A percentile compares a stretch with the other conserved stretches of the same genome.
Conservation (phyloP, 1,140 invertebrate species). For the Hypsibius dujardini region DNA sequence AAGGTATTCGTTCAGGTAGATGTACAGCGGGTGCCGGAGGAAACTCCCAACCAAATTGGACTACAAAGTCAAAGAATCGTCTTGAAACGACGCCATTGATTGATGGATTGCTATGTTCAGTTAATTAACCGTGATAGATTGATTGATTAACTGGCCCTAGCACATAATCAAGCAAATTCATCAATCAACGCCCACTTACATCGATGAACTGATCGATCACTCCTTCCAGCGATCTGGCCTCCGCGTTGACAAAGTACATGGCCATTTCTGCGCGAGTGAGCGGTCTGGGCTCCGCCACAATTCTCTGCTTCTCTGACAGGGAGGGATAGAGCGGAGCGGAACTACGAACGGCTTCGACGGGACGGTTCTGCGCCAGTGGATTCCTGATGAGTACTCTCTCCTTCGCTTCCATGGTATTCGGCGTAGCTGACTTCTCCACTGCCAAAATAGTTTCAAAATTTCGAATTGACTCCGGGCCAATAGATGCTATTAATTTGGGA, state of each 20-base stretch:
- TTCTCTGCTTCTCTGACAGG: neutral
- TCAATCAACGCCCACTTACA: neutral
- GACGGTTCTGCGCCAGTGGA: too few relatives aligned
- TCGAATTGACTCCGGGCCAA: too few relatives aligned
- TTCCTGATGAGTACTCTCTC: too few relatives aligned
- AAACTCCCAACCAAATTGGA: neutral
- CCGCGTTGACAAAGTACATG: conserved; percentile 2
- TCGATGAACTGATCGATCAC: conserved; percentile 4
- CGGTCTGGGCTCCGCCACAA: neutral
- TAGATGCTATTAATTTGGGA: too few relatives aligned
- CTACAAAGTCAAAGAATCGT: neutral
- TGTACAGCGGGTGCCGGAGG: neutral
- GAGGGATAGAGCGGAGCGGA: neutral
- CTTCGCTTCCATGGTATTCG: too few relatives aligned
- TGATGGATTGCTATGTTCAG: too few relatives aligned
- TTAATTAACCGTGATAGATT: too few relatives aligned
- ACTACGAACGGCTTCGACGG: too few relatives aligned
- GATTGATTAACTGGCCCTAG: too few relatives aligned
- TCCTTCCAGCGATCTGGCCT: neutral
- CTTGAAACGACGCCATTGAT: neutral
- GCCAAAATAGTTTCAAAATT: too few relatives aligned
- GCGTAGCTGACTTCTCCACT: too few relatives aligned
- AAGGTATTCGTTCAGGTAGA: conserved; percentile 7
- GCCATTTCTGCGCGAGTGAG: neutral
- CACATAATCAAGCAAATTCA: too few relatives aligned